These are phyloP conservation scores for Schizothorax lantsangensis DNA, from an alignment of 2,797 vertebrate species.

Conservation along the genomic window DNA sequence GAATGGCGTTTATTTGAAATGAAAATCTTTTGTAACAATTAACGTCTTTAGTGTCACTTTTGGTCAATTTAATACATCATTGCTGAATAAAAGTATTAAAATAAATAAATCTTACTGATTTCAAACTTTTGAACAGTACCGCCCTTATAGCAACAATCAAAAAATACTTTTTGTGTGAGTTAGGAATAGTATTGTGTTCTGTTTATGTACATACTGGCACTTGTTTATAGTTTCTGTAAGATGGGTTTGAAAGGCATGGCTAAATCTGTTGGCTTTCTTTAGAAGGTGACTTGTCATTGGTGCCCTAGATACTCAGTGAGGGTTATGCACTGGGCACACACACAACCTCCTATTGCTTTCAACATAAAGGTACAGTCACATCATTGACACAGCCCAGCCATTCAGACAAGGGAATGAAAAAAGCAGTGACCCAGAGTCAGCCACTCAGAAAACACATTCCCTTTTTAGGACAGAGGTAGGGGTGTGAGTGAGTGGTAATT, in stretches of 20 bases:
- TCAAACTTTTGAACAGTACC: not conserved
- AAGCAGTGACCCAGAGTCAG: conserved; percentile 40
- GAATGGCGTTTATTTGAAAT: not conserved
- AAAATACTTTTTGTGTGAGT: not conserved
- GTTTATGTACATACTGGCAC: not conserved
- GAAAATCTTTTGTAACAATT: not conserved
- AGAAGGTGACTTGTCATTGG: not conserved
- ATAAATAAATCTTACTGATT: not conserved
- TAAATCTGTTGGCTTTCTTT: conserved; percentile 10
- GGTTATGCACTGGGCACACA: not conserved
- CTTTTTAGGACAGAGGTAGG: conserved; percentile 58
- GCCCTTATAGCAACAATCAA: not conserved
- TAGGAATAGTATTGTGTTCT: not conserved
- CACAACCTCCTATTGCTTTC: not conserved
- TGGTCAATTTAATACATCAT: not conserved
- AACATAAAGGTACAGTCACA: conserved; percentile 29
- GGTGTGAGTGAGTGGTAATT: conserved; percentile 28
- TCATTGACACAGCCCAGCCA: conserved; percentile 36
- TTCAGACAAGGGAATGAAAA: conserved; percentile 48
- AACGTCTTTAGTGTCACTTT: not conserved
- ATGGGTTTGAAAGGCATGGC: not conserved
- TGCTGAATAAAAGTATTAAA: not conserved
- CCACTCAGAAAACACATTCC: conserved; percentile 58
- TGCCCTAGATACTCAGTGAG: not conserved
- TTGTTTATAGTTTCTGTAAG: not conserved